Evolutionary conservation across 2,797 vertebrate species (phyloP), one percentile per base, ranked within the genome.

Genomic region (Myiotriccus ornatus): DNA sequence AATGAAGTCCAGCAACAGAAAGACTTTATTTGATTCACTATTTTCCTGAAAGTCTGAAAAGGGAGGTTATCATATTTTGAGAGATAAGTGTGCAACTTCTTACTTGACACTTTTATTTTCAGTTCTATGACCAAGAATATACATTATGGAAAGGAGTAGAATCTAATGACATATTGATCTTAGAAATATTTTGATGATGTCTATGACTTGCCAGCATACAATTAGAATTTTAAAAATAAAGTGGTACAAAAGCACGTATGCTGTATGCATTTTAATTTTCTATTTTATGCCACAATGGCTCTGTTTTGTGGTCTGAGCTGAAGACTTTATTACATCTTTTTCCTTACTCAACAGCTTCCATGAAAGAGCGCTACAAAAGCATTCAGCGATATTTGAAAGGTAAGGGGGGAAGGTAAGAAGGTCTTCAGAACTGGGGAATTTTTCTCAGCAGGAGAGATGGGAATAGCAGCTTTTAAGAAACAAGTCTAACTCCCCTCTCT

Each of bases 181-280:
- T 81, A 91, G 55, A 83, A 35, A 57, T 59, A 44, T 73, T 93
- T 64, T 81, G 63, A 94, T 78, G 68, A 63, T 83, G 39, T 63
- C 73, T 94, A 6, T 7, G 62, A 62, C 62, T 92, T 92, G 74
- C 68, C 80, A 68, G 43, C 52, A 35, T 87, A 76, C 52, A 93
- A 95, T 94, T 95, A 96, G 27, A 90, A 74, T 34, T 89, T 94
- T 55, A 93, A 60, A 86, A 94, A 75, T 83, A 90, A 88, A 93
- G 41, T 28, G 57, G 55, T 22, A 78, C 50, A 89, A 91, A 95
- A 89, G 46, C 32, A 71, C 28, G 73, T 76, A 75, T 32, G 20
- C 16, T 64, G 24, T 39, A 81, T 49, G 71, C 46, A 84, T 85
- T 94, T 95, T 57, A 82, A 92, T 89, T 89, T 91, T 85, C 50